Evolutionary conservation across 2,888 invertebrate species (phyloP).

Genomic region (Drosophila barbarae): DNA sequence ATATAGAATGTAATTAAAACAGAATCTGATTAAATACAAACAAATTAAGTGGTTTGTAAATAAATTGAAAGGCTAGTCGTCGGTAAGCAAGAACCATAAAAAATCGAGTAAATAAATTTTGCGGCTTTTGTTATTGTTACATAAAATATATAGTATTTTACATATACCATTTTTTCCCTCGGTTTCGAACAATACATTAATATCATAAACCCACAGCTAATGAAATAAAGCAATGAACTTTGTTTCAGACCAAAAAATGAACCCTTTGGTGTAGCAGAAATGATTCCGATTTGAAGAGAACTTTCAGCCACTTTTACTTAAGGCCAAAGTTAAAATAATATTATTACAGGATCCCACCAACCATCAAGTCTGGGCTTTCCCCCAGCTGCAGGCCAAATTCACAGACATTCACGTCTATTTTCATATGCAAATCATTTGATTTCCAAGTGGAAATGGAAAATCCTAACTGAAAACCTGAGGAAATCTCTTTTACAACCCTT

Average conservation of each 20-base stretch:
- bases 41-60: conserved; percentile 77
- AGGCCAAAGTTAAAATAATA: conserved; percentile 76
- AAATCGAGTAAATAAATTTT: conserved; percentile 49
- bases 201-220: conserved; percentile 28
- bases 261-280: neutral
- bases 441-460: conserved; percentile 36
- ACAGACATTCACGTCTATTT: conserved; percentile 52
- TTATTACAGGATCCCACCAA: conserved; percentile 47
- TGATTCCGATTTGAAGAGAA: conserved; percentile 1
- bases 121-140: conserved; percentile 41
- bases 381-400: conserved; percentile 23
- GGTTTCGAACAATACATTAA: conserved; percentile 24
- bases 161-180: conserved; percentile 10
- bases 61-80: conserved; percentile 63
- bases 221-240: conserved; percentile 11
- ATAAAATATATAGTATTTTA: conserved; percentile 9
- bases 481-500: conserved; percentile 56
- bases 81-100: conserved; percentile 1
- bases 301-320: conserved; percentile 45
- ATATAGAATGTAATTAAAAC: conserved; percentile 72
- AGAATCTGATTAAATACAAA: conserved; percentile 75
- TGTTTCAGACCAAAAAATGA: neutral
- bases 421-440: conserved; percentile 70
- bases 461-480: conserved; percentile 4
- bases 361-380: conserved; percentile 11